Evolutionary conservation across 2,113 vertebrate species (phyloP).

Genomic region (Mus spicilegus): DNA sequence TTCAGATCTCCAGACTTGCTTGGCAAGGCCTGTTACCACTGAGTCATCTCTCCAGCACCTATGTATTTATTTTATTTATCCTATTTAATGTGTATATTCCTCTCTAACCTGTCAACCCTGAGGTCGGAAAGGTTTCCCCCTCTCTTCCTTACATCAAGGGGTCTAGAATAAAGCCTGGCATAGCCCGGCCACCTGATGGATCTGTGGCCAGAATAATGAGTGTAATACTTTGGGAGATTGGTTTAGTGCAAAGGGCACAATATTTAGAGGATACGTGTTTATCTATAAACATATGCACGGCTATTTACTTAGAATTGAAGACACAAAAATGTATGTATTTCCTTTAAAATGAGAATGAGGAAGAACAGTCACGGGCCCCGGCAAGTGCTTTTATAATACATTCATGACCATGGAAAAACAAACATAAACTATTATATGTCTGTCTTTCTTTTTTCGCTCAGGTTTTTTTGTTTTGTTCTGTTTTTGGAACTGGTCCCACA

Average conservation of each 20-base stretch:
- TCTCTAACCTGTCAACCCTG: not conserved
- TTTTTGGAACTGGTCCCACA: too few species aligned
- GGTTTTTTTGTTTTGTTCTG: too few species aligned
- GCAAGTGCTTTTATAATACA: not conserved
- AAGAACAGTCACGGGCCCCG: not conserved
- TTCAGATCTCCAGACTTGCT: not conserved
- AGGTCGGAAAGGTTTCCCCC: too few species aligned
- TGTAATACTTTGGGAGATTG: fast-evolving
- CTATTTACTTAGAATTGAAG: not conserved
- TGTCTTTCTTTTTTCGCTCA: not conserved
- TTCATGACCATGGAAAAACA: not conserved
- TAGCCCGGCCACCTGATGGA: fast-evolving
- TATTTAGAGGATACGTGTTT: too few species aligned
- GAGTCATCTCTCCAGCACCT: not conserved
- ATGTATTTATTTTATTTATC: too few species aligned
- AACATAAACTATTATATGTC: not conserved
- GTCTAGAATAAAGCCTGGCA: not conserved
- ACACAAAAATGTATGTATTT: not conserved
- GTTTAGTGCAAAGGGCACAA: not conserved
- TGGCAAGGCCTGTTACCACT: not conserved
- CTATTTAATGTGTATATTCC: not conserved
- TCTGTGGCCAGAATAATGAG: too few species aligned
- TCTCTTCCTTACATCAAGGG: fast-evolving
- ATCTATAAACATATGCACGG: not conserved
- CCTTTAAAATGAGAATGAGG: not conserved